Base-by-base conservation (phyloP, 64 coral and sea anemone genomes). In the Actinia equina region DNA sequence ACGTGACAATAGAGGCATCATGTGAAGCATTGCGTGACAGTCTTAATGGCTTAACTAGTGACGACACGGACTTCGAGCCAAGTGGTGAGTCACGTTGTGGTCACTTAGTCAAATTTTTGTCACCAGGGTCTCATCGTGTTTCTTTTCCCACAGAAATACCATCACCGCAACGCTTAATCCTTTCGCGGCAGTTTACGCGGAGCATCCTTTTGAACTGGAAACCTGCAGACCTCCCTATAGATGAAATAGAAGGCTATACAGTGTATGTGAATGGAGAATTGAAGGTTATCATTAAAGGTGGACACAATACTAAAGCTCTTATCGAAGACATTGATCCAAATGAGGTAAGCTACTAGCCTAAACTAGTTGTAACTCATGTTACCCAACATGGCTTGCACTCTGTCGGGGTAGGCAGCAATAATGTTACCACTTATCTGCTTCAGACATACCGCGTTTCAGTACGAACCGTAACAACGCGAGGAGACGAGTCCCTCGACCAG, bases 361-460 rank as follows among this genome's bases (percentile, higher is more conserved):
- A 14, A 16, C 55, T 57, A 14, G 55, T 0, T 54, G 6, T 18
- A 5, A 8, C 6, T 54, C 12, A 8, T 8, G 30, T 18, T 17
- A 18, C 18, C 45, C 11, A 17, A 20, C 59, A 45, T 71, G 42
- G 43, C 69, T 76, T 51, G 3, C 3, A n/a, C 7, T 80, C 30
- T 37, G 30, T 37, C 30, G 30, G 30, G 30, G 30, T 37, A 37
- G 30, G 0, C 30, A 37, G 46, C 46, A 49, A 49, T 49, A 84
- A 5, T 85, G 64, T 82, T 90, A 69, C 19, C 19, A 5, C 7
- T 49, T 49, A 57, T 57, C 55, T 57, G 55, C 42, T 86, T 15
- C 62, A 98, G 96, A 95, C 96, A 0, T 93, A 98, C 71, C 93
- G 96, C 16, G 41, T 98, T 77, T 98, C 96, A 52, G 96, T 98